Conservation (phyloP, 2,888 invertebrate genomes). For the Plutella xylostella region DNA sequence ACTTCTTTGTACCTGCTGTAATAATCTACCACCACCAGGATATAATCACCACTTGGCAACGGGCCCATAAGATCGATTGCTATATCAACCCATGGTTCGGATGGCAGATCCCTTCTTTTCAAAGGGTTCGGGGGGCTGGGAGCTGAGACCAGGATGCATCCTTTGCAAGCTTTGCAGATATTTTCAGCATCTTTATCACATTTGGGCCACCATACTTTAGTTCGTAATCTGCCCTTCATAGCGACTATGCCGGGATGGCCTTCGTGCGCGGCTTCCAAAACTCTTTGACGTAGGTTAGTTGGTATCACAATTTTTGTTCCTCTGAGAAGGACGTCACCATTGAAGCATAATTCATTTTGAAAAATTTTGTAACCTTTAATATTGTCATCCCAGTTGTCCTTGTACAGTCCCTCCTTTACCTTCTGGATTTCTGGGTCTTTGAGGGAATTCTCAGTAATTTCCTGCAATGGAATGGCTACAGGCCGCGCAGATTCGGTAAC, state of each 20-base stretch:
- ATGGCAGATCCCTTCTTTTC: constrained; percentile 15
- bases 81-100: constrained; percentile 17
- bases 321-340: constrained; percentile 1
- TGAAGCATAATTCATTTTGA: not conserved
- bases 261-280: constrained; percentile 10
- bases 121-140: constrained; percentile 16
- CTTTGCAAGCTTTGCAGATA: constrained; percentile 18
- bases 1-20: constrained; percentile 16
- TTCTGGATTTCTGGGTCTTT: constrained; percentile 1
- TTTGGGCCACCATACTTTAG: constrained; percentile 2
- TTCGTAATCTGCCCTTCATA: constrained; percentile 14
- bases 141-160: constrained; percentile 15
- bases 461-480: constrained; percentile 3
- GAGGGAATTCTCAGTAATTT: not conserved
- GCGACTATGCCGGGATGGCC: constrained; percentile 13
- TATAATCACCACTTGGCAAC: constrained; percentile 18
- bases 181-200: constrained; percentile 10
- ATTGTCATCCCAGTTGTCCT: not conserved
- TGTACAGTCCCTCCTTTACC: constrained; percentile 1
- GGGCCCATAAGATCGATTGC: constrained; percentile 21
- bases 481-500: constrained; percentile 1
- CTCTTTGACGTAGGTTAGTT: constrained; percentile 6
- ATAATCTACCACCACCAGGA: constrained; percentile 21
- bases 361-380: constrained; percentile 4
- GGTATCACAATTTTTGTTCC: constrained; percentile 7